phyloP scores from a whole-genome alignment of 2,797 vertebrate genomes.

The Spea hammondii region DNA sequence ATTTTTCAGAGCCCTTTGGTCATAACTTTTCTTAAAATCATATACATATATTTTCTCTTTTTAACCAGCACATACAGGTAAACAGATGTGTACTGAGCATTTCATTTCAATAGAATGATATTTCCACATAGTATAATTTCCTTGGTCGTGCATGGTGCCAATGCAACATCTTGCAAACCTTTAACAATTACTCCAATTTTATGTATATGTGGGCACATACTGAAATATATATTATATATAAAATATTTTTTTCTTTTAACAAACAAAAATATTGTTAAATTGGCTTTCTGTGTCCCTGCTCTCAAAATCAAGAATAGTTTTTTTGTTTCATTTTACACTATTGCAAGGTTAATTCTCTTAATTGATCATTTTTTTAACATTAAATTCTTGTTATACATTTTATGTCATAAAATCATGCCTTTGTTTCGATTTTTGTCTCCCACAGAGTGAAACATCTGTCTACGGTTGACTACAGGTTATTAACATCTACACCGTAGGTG shows the following conservation, averaged over 20 bases:
- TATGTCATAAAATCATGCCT: conserved; percentile 16
- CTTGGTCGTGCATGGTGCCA: neutral
- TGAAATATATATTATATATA: conserved; percentile 27
- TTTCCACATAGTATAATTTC: neutral
- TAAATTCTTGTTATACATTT: conserved; percentile 25
- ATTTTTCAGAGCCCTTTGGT: conserved; percentile 46
- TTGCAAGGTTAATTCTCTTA: conserved; percentile 13
- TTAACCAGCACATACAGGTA: conserved; percentile 38
- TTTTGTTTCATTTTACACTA: conserved; percentile 10
- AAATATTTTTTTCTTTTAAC: conserved; percentile 28
- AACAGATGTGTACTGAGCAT: conserved; percentile 23
- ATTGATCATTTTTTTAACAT: conserved; percentile 2
- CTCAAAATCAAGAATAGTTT: conserved; percentile 2
- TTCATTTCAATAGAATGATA: conserved; percentile 9
- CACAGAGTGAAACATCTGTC: conserved; percentile 27
- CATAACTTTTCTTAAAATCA: conserved; percentile 50
- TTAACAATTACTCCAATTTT: neutral
- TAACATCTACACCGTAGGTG: conserved; percentile 57
- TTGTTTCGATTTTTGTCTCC: conserved; percentile 26
- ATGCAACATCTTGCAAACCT: neutral
- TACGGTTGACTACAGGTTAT: conserved; percentile 55
- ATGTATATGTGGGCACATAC: conserved; percentile 41
- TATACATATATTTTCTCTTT: conserved; percentile 35
- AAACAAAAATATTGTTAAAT: conserved; percentile 31
- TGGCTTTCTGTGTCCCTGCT: conserved; percentile 37